Percentiles rank a stretch among this genome's conserved stretches.
phyloP scores from a whole-genome alignment of 2,797 vertebrate species.

The Vultur gryphus region DNA sequence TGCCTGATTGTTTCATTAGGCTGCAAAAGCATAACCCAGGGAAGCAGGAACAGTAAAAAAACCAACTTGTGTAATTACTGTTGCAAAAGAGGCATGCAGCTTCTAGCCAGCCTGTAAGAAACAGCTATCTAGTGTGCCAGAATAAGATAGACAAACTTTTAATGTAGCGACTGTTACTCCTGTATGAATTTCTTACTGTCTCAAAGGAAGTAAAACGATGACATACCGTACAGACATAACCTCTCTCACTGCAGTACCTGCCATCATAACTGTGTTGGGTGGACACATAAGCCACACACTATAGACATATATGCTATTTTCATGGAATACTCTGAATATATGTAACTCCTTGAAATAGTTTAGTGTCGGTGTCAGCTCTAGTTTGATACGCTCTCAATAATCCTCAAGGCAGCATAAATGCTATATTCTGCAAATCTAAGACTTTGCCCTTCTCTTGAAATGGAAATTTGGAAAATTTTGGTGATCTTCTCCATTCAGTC shows the following conservation, averaged over 20 bases:
- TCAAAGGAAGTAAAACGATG: background rate
- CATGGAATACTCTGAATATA: background rate
- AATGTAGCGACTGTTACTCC: background rate
- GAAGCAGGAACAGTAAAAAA: background rate
- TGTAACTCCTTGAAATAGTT: background rate
- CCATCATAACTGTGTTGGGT: background rate
- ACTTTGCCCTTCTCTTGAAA: background rate
- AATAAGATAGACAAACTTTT: background rate
- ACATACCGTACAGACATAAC: accelerated
- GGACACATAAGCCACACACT: background rate
- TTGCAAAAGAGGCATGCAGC: background rate
- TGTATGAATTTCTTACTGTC: background rate
- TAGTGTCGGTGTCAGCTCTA: background rate
- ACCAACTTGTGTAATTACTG: background rate
- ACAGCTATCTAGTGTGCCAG: background rate
- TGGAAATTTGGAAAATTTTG: background rate
- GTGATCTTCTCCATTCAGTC: background rate
- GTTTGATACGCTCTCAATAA: background rate
- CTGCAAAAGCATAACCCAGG: background rate
- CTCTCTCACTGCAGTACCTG: background rate
- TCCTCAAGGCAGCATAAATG: background rate
- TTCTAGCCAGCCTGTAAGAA: background rate
- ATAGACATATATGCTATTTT: background rate
- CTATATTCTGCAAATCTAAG: background rate
- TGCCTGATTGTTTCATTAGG: background rate